Evolutionary conservation across 2,888 invertebrate genomes (phyloP), one percentile per base, ranked within the genome.

Genomic region (Mythimna albipuncta): DNA sequence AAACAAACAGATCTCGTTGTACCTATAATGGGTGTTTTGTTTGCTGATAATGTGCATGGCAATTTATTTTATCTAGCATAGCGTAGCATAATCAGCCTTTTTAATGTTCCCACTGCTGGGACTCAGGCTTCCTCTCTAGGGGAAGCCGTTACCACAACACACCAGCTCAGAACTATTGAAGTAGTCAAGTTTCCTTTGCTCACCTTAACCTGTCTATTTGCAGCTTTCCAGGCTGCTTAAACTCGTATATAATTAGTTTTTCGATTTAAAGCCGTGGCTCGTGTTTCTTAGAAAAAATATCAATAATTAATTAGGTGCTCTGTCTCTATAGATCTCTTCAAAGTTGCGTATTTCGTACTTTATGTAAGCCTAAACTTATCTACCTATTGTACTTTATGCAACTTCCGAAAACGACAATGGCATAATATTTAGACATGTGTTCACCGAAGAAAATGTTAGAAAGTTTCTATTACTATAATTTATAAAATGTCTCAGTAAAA

Each of bases 401-500:
- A 13, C 26, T 32, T 16, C 52, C 1, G 5, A 13, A 70, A 70
- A 54, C 4, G 9, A 10, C 10, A n/a, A 6, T 4, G 47, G 38
- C 32, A 44, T 6, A n/a, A n/a, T 52, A n/a, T 9, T n/a, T n/a
- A 35, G n/a, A n/a, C 38, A 41, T 13, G 4, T 62, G 50, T 32
- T 55, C 7, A 58, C 11, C 35, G n/a, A 52, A 63, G 26, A 71
- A 59, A 61, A 47, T 44, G 32, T 47, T 47, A 55, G 57, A 47
- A 69, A 79, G 73, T 76, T 80, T 77, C 6, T 75, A 77, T 70
- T 73, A 73, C 76, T 77, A 64, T 64, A 65, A 71, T 79, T 75
- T 81, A 75, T 77, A 74, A 84, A 75, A 80, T 77, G 69, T 73
- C 69, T 82, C 74, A 80, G 84, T 85, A 85, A 87, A 89, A 81